These are phyloP conservation scores for Leucophenga montana DNA, from an alignment of 2,888 invertebrate genomes.

Conservation along the genomic window DNA sequence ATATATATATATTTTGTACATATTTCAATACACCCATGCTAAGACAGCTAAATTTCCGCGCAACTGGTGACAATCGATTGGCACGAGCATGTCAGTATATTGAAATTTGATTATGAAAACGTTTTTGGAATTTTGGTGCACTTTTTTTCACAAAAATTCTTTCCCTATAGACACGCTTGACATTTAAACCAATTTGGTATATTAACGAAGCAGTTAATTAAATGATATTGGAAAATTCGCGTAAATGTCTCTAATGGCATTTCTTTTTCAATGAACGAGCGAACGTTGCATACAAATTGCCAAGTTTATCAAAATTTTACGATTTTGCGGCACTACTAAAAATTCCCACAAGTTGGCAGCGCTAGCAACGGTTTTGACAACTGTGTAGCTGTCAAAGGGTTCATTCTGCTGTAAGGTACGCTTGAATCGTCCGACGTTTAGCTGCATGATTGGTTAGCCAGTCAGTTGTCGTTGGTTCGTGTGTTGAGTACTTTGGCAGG, in stretches of 20 bases:
- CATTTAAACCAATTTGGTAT: conserved; percentile 21
- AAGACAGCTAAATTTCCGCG: too few relatives aligned
- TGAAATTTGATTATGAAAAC: conserved; percentile 49
- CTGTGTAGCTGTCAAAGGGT: not conserved
- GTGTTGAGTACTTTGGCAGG: too few relatives aligned
- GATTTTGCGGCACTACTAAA: not conserved
- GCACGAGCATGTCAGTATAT: conserved; percentile 35
- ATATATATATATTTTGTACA: too few relatives aligned
- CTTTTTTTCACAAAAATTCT: not conserved
- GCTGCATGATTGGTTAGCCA: not conserved
- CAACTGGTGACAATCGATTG: conserved; percentile 24
- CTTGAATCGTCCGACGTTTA: not conserved
- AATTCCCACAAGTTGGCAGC: not conserved
- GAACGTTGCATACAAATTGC: conserved; percentile 15
- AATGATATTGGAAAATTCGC: conserved; percentile 52
- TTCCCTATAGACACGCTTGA: conserved; percentile 31
- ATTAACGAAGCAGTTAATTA: conserved; percentile 62
- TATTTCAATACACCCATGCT: too few relatives aligned
- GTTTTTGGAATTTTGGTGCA: conserved; percentile 34
- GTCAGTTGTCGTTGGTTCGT: not conserved
- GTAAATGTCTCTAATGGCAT: conserved; percentile 7
- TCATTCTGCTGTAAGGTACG: too few relatives aligned
- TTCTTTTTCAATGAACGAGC: not conserved
- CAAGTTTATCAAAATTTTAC: conserved; percentile 15
- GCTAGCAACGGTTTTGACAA: not conserved